Conservation (phyloP, 37 sponge, comb jelly and placozoan species). For the Chondrilla cf. caribensis region DNA sequence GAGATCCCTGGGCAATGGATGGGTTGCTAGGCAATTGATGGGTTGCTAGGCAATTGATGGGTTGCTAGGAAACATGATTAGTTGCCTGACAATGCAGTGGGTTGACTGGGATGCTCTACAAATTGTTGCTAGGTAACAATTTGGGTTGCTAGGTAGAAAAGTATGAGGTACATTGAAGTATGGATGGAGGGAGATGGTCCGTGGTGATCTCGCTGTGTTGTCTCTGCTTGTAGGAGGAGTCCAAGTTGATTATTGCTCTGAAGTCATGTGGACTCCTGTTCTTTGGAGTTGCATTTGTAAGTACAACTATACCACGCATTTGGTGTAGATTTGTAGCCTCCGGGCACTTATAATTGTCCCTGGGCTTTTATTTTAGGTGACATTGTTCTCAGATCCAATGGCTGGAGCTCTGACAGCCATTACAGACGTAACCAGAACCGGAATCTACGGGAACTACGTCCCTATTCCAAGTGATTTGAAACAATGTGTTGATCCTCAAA, state of each 20-base stretch:
- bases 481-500: background rate
- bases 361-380: constrained; percentile 36
- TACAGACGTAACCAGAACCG: constrained; percentile 19
- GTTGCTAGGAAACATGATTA: too few relatives aligned
- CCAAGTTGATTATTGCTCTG: constrained; percentile 70
- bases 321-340: too few relatives aligned
- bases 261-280: constrained; percentile 48
- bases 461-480: constrained; percentile 55
- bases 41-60: background rate
- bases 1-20: background rate
- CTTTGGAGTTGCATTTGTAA: constrained; percentile 73
- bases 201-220: too few relatives aligned
- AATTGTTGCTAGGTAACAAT: too few relatives aligned
- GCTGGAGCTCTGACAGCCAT: constrained; percentile 67
- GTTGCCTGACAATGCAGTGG: too few relatives aligned
- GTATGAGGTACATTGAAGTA: too few relatives aligned
- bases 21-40: background rate
- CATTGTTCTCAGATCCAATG: constrained; percentile 92
- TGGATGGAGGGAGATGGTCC: too few relatives aligned
- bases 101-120: too few relatives aligned
- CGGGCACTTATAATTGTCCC: background rate
- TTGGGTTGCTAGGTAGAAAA: too few relatives aligned
- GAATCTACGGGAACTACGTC: constrained; percentile 45
- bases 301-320: background rate
- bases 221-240: constrained; percentile 45